Conservation (phyloP, 2,888 invertebrate genomes). For the Andrena trimmerana region DNA sequence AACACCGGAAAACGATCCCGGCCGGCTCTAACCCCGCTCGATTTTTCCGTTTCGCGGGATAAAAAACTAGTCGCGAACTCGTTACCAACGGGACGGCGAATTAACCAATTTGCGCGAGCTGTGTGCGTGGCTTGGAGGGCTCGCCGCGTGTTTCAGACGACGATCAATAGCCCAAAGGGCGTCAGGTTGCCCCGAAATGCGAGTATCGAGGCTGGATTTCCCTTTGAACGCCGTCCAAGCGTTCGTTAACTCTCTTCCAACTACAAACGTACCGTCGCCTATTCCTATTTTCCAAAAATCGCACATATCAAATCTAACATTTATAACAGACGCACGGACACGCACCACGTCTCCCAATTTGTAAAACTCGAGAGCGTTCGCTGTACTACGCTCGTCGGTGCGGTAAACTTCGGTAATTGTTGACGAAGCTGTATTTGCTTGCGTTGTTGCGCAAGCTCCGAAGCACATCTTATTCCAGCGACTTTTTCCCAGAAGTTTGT, state of each 20-base stretch:
- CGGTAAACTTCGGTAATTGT: too few relatives aligned
- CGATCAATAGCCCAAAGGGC: constrained; percentile 70
- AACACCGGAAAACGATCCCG: neutral
- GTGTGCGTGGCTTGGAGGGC: constrained; percentile 34
- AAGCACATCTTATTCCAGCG: too few relatives aligned
- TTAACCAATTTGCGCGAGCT: constrained; percentile 49
- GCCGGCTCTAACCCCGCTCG: neutral
- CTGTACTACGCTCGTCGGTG: too few relatives aligned
- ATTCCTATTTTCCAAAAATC: too few relatives aligned
- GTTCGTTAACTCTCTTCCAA: neutral
- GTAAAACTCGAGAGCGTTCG: too few relatives aligned
- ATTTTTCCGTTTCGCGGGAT: constrained; percentile 1
- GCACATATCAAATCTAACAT: neutral
- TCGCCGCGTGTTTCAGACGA: constrained; percentile 44
- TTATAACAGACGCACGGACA: too few relatives aligned
- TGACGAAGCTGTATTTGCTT: too few relatives aligned
- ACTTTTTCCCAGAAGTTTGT: too few relatives aligned
- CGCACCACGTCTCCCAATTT: too few relatives aligned
- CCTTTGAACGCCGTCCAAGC: constrained; percentile 33
- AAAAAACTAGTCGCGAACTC: constrained; percentile 9
- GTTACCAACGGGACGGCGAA: constrained; percentile 26
- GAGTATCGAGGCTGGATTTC: constrained; percentile 45
- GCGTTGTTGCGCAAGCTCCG: too few relatives aligned
- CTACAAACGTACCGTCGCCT: neutral
- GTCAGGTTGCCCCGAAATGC: constrained; percentile 63